A percentile compares a stretch with the other conserved stretches of the same genome.
These are phyloP conservation scores for Reticulitermes speratus DNA, from an alignment of 1,140 invertebrate genomes.

Conservation along the genomic window DNA sequence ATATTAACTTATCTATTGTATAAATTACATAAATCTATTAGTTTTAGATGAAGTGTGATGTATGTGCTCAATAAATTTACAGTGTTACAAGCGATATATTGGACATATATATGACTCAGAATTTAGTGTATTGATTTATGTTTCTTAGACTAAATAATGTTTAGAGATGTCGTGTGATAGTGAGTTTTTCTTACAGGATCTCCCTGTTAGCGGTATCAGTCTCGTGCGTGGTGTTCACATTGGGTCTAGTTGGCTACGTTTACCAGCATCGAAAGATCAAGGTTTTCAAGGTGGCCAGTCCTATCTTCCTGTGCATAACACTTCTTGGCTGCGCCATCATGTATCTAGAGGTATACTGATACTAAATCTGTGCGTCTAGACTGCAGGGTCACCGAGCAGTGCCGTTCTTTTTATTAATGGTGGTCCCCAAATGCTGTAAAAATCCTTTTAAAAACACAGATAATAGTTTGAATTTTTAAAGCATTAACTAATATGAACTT, in stretches of 20 bases:
- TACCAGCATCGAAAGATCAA: constrained; percentile 78
- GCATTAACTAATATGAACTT: no score
- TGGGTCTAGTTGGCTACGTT: constrained; percentile 72
- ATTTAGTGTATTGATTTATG: no score
- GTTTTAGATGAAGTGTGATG: no score
- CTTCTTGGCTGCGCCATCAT: constrained; percentile 84
- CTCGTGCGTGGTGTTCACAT: constrained; percentile 71
- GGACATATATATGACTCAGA: no score
- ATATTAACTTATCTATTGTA: no score
- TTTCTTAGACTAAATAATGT: not conserved
- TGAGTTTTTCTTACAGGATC: constrained; percentile 56
- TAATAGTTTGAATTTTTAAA: no score
- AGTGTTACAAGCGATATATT: no score
- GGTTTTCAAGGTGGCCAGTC: constrained; percentile 87
- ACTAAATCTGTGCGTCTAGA: not conserved
- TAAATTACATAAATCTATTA: no score
- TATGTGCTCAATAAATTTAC: no score
- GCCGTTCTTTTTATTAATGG: no score
- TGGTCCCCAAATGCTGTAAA: no score
- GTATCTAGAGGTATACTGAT: constrained; percentile 73
- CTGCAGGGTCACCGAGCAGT: not conserved
- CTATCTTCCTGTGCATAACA: constrained; percentile 85
- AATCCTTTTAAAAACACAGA: no score
- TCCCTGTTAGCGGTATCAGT: constrained; percentile 77
- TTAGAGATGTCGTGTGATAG: not conserved